phyloP scores from a whole-genome alignment of 1,140 invertebrate species.

The Leguminivora glycinivorella region DNA sequence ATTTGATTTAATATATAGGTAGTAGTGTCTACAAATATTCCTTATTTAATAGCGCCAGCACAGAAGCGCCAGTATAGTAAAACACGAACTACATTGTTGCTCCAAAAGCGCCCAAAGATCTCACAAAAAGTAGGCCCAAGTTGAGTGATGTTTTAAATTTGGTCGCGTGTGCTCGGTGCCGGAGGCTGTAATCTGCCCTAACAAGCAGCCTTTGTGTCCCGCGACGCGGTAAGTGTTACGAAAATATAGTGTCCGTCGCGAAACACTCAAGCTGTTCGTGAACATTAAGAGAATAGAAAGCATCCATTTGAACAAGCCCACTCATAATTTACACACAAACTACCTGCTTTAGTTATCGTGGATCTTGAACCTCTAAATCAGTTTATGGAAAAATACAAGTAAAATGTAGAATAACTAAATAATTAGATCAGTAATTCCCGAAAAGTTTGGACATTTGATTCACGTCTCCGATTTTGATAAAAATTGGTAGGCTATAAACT shows the following conservation, averaged over 20 bases:
- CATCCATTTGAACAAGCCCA: background rate
- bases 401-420: no score
- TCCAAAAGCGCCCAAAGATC: background rate
- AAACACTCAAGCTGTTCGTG: background rate
- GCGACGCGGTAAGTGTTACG: background rate
- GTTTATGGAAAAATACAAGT: no score
- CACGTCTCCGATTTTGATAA: no score
- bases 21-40: no score
- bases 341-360: no score
- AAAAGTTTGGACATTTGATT: no score
- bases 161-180: background rate
- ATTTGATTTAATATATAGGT: background rate
- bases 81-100: background rate
- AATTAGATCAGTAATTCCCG: no score
- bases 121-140: background rate
- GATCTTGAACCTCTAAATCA: no score
- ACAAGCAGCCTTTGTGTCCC: conserved; percentile 8
- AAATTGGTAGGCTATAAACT: no score
- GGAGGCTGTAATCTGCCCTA: conserved; percentile 13
- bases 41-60: no score
- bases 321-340: no score
- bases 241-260: background rate
- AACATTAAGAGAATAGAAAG: background rate
- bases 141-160: conserved; percentile 3
- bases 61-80: no score